Percentiles rank a stretch among this genome's conserved stretches.
Conservation (phyloP, 2,888 invertebrate species). For the Adela reaumurella region DNA sequence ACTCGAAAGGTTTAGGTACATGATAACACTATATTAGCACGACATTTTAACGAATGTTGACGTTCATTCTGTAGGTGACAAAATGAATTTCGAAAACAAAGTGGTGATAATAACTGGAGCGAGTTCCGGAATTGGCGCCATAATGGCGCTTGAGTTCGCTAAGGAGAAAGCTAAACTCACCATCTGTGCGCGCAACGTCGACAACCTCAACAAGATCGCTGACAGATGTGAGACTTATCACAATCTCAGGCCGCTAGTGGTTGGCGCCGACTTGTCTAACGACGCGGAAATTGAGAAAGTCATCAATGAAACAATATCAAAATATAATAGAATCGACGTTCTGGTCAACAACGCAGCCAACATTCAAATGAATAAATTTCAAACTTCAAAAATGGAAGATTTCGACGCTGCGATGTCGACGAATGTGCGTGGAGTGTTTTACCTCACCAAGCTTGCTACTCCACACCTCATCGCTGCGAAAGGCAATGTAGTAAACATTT, state of each 20-base stretch:
- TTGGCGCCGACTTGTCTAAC: constrained; percentile 59
- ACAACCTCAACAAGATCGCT: constrained; percentile 62
- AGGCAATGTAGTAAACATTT: constrained; percentile 88
- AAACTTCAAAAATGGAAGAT: constrained; percentile 66
- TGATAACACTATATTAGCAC: too few species aligned
- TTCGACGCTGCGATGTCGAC: constrained; percentile 81
- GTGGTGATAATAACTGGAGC: constrained; percentile 65
- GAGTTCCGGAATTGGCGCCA: constrained; percentile 72
- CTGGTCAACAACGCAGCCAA: not conserved
- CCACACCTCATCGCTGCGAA: constrained; percentile 76
- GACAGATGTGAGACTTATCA: constrained; percentile 47
- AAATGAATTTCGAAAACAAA: constrained; percentile 58
- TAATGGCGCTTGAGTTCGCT: constrained; percentile 63
- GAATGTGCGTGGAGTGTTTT: constrained; percentile 75
- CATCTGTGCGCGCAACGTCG: constrained; percentile 66
- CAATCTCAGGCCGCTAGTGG: constrained; percentile 47
- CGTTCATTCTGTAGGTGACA: too few species aligned
- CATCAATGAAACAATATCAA: not conserved
- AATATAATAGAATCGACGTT: not conserved
- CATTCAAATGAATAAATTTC: constrained; percentile 52
- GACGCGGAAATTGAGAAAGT: not conserved
- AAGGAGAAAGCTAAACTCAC: constrained; percentile 62
- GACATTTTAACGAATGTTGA: too few species aligned
- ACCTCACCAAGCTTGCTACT: constrained; percentile 75
- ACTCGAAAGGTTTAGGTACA: too few species aligned